These are phyloP conservation scores for Formicarius rufipectus DNA, from an alignment of 2,113 vertebrate species.

Conservation along the genomic window DNA sequence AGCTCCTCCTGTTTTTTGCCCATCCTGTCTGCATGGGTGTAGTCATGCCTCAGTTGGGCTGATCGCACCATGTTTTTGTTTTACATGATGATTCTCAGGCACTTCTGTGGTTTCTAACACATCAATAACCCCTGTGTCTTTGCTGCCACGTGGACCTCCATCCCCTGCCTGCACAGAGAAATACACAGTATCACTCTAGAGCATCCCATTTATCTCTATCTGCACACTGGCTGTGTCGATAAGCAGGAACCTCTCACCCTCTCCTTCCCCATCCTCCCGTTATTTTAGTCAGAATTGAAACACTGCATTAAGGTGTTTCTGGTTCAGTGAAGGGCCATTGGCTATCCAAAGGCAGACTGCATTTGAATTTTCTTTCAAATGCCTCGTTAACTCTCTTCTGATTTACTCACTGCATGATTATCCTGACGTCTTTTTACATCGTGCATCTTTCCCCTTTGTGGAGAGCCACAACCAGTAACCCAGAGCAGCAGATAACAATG, in stretches of 20 bases:
- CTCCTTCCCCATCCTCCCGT: background rate
- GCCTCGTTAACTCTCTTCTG: constrained; percentile 2
- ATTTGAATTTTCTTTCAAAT: constrained; percentile 14
- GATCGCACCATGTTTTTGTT: background rate
- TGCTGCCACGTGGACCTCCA: background rate
- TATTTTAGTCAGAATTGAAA: background rate
- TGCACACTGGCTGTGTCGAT: background rate
- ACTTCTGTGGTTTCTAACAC: background rate
- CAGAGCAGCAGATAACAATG: background rate
- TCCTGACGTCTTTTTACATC: background rate
- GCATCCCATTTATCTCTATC: background rate
- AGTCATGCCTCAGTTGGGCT: background rate
- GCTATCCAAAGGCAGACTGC: background rate
- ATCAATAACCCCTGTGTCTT: background rate
- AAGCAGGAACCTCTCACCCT: background rate
- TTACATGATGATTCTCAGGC: background rate
- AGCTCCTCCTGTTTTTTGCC: background rate
- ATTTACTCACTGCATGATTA: background rate
- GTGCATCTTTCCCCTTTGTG: background rate
- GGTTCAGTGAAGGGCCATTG: constrained; percentile 31
- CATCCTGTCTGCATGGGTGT: background rate
- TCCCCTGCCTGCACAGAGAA: background rate
- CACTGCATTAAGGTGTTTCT: constrained; percentile 17
- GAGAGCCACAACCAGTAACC: background rate
- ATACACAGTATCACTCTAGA: background rate